Conservation (phyloP, 2,888 invertebrate species). For the Tricholauxania praeusta region DNA sequence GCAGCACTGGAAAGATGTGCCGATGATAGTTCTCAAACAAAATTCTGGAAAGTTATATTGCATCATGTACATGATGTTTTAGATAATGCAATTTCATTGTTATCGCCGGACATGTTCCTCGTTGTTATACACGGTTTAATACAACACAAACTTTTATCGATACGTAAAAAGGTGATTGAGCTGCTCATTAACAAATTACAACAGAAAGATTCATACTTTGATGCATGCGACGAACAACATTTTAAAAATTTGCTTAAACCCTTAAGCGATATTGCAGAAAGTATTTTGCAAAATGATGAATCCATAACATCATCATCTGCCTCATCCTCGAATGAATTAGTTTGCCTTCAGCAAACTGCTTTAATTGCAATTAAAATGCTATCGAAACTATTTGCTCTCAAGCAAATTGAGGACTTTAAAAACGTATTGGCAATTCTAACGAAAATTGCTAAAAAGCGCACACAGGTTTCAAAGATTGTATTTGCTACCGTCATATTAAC, state of each 20-base stretch:
- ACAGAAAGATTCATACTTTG: slow-evolving; percentile 74
- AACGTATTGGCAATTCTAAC: slow-evolving; percentile 78
- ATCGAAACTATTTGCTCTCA: slow-evolving; percentile 78
- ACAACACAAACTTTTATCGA: slow-evolving; percentile 76
- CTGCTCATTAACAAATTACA: slow-evolving; percentile 85
- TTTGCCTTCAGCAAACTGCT: slow-evolving; percentile 84
- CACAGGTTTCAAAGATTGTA: slow-evolving; percentile 66
- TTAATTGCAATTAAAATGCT: slow-evolving; percentile 85
- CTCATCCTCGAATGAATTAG: slow-evolving; percentile 69
- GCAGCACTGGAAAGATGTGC: slow-evolving; percentile 74
- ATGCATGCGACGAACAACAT: slow-evolving; percentile 69
- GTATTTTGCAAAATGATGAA: slow-evolving; percentile 68
- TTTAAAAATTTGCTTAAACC: slow-evolving; percentile 74
- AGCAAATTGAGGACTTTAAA: slow-evolving; percentile 78
- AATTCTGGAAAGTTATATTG: slow-evolving; percentile 86
- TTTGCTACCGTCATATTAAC: slow-evolving; percentile 82
- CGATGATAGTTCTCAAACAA: slow-evolving; percentile 69
- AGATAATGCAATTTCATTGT: slow-evolving; percentile 82
- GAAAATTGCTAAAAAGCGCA: slow-evolving; percentile 63
- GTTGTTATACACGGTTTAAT: slow-evolving; percentile 81
- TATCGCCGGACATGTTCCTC: slow-evolving; percentile 85
- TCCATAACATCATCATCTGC: slow-evolving; percentile 54
- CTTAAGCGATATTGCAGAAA: slow-evolving; percentile 73
- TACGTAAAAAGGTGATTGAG: slow-evolving; percentile 86
- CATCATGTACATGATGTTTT: slow-evolving; percentile 84